phyloP scores from a whole-genome alignment of 2,888 invertebrate genomes.

The Tenodera sinensis region DNA sequence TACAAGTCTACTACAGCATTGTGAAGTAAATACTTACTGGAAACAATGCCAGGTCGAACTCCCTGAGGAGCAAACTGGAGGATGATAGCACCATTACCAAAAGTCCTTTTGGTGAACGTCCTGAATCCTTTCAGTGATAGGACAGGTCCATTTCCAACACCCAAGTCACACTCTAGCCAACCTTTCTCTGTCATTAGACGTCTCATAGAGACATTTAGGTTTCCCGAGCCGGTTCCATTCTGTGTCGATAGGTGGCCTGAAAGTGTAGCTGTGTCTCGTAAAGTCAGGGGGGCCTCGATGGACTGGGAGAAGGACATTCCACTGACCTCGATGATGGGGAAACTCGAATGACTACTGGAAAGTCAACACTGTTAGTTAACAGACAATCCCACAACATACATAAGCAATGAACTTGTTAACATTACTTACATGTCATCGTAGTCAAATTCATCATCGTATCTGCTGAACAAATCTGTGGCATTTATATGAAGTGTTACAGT shows the following conservation, averaged over 20 bases:
- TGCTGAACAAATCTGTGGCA: slow-evolving; percentile 87
- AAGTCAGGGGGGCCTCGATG: slow-evolving; percentile 86
- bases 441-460: slow-evolving; percentile 64
- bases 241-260: slow-evolving; percentile 79
- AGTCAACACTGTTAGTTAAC: too few species aligned
- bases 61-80: slow-evolving; percentile 75
- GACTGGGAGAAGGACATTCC: slow-evolving; percentile 91
- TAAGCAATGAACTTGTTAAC: too few species aligned
- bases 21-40: slow-evolving; percentile 56
- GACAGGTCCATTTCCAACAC: slow-evolving; percentile 80
- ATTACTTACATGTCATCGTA: slow-evolving; percentile 47
- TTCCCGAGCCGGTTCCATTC: slow-evolving; percentile 81
- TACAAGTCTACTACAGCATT: not conserved
- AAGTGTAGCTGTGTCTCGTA: slow-evolving; percentile 78
- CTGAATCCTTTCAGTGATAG: slow-evolving; percentile 76
- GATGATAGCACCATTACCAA: slow-evolving; percentile 70
- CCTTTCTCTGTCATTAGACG: slow-evolving; percentile 77
- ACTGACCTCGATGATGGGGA: slow-evolving; percentile 84
- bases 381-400: too few species aligned
- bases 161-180: slow-evolving; percentile 83
- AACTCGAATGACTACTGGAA: slow-evolving; percentile 49
- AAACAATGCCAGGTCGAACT: slow-evolving; percentile 69
- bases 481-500: slow-evolving; percentile 83
- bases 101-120: slow-evolving; percentile 68
- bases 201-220: slow-evolving; percentile 72